These are phyloP conservation scores for Aptenodytes patagonicus DNA, from an alignment of 2,113 vertebrate species.

Conservation along the genomic window DNA sequence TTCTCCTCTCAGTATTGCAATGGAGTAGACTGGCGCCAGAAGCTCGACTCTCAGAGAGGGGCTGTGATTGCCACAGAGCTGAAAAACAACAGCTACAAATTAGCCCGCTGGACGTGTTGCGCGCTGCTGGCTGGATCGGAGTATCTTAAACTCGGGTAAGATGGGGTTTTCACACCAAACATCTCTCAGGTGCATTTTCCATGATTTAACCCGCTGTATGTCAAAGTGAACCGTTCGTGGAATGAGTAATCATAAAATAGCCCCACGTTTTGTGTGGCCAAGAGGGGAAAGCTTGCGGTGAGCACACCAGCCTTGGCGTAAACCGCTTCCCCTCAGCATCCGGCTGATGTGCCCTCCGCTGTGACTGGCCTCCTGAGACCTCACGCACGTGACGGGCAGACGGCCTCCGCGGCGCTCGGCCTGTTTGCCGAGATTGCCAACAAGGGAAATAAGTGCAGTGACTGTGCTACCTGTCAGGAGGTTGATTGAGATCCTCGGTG, in stretches of 20 bases:
- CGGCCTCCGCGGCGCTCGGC: accelerated
- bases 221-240: not conserved
- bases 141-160: conserved; percentile 98
- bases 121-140: conserved; percentile 94
- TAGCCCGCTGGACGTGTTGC: conserved; percentile 97
- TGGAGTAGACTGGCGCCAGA: conserved; percentile 98
- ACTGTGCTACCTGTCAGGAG: not conserved
- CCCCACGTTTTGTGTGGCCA: not conserved
- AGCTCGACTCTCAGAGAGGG: conserved; percentile 96
- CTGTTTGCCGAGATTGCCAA: not conserved
- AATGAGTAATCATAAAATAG: not conserved
- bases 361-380: not conserved
- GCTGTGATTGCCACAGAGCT: conserved; percentile 97
- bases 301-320: not conserved
- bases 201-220: accelerated
- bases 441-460: not conserved
- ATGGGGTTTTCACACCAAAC: accelerated
- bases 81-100: conserved; percentile 99
- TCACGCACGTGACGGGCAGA: accelerated
- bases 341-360: accelerated
- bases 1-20: conserved; percentile 85
- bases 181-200: not conserved
- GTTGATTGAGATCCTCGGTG: not conserved
- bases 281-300: not conserved
- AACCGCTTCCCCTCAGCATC: not conserved